Evolutionary conservation across 2,888 invertebrate genomes (phyloP).

Genomic region (Agonum fuliginosum): DNA sequence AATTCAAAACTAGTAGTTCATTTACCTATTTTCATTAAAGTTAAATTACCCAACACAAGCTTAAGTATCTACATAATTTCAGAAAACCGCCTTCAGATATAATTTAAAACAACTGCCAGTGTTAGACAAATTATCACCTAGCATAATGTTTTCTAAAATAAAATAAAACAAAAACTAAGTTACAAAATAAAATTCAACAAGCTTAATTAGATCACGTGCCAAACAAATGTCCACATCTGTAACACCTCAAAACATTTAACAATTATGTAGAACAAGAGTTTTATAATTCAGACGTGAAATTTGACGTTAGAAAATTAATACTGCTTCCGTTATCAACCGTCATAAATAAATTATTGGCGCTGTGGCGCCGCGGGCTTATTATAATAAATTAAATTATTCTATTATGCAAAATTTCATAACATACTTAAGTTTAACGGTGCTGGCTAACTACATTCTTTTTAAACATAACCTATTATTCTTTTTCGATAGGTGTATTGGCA

Average conservation of each 20-base stretch:
- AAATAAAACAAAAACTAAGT: constrained; percentile 29
- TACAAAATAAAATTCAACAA: constrained; percentile 19
- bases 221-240: constrained; percentile 19
- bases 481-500: no score
- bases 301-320: constrained; percentile 43
- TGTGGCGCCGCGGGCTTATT: constrained; percentile 20
- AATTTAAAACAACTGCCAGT: constrained; percentile 22
- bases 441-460: not conserved
- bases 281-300: constrained; percentile 29
- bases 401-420: constrained; percentile 33
- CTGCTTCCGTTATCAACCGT: constrained; percentile 37
- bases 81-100: constrained; percentile 14
- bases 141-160: constrained; percentile 16
- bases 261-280: not conserved
- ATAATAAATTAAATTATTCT: constrained; percentile 49
- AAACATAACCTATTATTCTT: not conserved
- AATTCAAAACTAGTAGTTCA: not conserved
- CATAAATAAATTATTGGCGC: constrained; percentile 44
- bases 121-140: constrained; percentile 31
- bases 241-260: not conserved
- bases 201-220: constrained; percentile 43
- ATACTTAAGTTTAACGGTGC: not conserved
- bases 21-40: constrained; percentile 5
- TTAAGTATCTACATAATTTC: constrained; percentile 31
- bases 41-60: constrained; percentile 14